Base-by-base conservation (phyloP, 2,113 vertebrate species). In the Carollia perspicillata region DNA sequence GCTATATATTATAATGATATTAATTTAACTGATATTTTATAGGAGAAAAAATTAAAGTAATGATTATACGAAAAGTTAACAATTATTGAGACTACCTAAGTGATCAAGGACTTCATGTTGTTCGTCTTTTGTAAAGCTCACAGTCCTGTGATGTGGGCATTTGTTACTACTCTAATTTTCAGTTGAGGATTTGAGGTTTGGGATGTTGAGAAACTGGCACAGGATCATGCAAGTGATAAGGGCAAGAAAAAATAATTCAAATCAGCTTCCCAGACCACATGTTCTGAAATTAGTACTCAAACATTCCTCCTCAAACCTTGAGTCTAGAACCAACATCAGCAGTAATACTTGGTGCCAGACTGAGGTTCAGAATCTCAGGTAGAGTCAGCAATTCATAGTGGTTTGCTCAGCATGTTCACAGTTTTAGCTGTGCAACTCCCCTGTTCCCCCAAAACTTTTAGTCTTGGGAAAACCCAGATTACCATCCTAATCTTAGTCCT, bases 21-120 rank as follows among this genome's bases (percentile, higher is more conserved):
- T 68, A 33, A 85, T 69, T 95, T 83, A 84, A 55, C 40, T 80
- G 51, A 26, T 74, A 83, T 44, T 84, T 95, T 95, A 81, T n/a
- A 40, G 5, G n/a, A 75, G 58, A 85, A 93, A 92, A 90, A 87
- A 68, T 60, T 84, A 77, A 74, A 51, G n/a, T 89, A 68, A 63
- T 63, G 23, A 95, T 49, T 81, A 83, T 51, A 77, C 8, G 47
- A 47, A 85, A 95, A 93, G 11, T 26, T 85, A 65, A 71, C 2
- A 74, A 88, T 93, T 33, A 49, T 63, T 60, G 18, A 93, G 42
- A 93, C 83, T 92, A 80, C 6, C 26, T 81, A 69, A 65, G 63
- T 78, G 58, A 78, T 74, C 3, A 40, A 35, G 37, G 51, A 20
- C 20, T 78, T 69, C 8, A 37, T 68, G 20, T 5, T 68, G 5